Conservation (phyloP, 2,113 vertebrate species). For the Genyomyrus donnyi region DNA sequence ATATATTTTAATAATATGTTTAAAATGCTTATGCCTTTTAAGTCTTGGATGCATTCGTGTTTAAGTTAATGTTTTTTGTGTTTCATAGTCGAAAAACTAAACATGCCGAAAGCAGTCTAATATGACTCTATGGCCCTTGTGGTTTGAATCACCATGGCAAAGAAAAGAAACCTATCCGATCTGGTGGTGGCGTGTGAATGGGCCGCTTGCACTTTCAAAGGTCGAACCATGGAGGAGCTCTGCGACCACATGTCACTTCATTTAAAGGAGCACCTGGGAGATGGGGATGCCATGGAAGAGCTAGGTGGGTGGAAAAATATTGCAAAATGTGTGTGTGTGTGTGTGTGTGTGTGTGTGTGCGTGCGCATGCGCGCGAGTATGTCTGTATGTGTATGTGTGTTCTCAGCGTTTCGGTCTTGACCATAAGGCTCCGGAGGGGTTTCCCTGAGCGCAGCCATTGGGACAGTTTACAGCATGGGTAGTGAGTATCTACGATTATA, state of each 20-base stretch:
- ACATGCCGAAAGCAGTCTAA: not conserved
- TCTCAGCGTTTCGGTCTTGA: not conserved
- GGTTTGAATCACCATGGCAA: slow-evolving; percentile 43
- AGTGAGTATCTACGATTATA: not conserved
- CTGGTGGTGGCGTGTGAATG: slow-evolving; percentile 53
- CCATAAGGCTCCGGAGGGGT: not conserved
- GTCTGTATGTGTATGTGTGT: not conserved
- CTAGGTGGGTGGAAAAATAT: slow-evolving; percentile 49
- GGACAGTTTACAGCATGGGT: not conserved
- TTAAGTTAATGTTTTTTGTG: not conserved
- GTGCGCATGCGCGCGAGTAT: too few species aligned
- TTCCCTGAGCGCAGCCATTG: not conserved
- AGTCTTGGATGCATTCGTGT: not conserved
- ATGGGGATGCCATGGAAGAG: slow-evolving; percentile 64
- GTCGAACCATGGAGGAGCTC: slow-evolving; percentile 52
- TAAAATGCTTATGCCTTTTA: not conserved
- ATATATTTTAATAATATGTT: not conserved
- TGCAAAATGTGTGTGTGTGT: not conserved
- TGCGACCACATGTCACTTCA: slow-evolving; percentile 55
- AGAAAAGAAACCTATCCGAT: slow-evolving; percentile 39
- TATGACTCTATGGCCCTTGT: not conserved
- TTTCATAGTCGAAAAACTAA: not conserved
- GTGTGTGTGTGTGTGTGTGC: not conserved
- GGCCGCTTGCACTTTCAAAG: slow-evolving; percentile 55
- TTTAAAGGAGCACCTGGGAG: slow-evolving; percentile 52